Conservation (phyloP, 1,140 invertebrate species). For the Trichomalopsis sarcophagae region DNA sequence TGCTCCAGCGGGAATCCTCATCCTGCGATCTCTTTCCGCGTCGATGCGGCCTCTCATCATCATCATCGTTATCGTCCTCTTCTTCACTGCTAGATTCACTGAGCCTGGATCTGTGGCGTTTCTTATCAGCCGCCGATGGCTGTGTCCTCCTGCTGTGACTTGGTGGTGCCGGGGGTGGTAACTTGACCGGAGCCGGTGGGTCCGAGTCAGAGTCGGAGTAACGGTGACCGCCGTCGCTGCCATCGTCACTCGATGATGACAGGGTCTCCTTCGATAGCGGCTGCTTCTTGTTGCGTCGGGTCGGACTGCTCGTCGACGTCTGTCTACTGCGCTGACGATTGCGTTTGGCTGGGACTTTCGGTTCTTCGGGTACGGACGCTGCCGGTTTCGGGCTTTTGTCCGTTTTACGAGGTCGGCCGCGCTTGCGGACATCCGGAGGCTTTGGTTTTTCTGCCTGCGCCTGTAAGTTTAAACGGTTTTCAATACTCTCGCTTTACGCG, state of each 20-base stretch:
- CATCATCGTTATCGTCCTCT: constrained; percentile 26
- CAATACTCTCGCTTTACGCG: neutral
- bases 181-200: neutral
- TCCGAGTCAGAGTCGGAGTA: constrained; percentile 34
- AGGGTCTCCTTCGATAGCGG: constrained; percentile 63
- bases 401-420: constrained; percentile 71
- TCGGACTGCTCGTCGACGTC: constrained; percentile 51
- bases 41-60: constrained; percentile 4
- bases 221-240: constrained; percentile 11
- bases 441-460: constrained; percentile 69
- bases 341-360: constrained; percentile 51
- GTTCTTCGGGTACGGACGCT: constrained; percentile 45
- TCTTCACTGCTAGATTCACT: constrained; percentile 56
- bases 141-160: constrained; percentile 50
- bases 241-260: constrained; percentile 30
- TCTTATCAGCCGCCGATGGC: constrained; percentile 59
- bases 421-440: constrained; percentile 67
- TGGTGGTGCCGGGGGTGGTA: constrained; percentile 53
- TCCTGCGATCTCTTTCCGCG: constrained; percentile 54
- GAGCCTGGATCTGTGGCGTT: constrained; percentile 52
- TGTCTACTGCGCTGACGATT: constrained; percentile 31
- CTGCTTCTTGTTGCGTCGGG: constrained; percentile 57
- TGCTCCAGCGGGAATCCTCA: constrained; percentile 64
- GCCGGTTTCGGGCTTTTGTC: constrained; percentile 60
- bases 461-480: constrained; percentile 51